These are phyloP conservation scores for Rhynchomys soricoides DNA, from an alignment of 2,113 vertebrate genomes.

Conservation along the genomic window DNA sequence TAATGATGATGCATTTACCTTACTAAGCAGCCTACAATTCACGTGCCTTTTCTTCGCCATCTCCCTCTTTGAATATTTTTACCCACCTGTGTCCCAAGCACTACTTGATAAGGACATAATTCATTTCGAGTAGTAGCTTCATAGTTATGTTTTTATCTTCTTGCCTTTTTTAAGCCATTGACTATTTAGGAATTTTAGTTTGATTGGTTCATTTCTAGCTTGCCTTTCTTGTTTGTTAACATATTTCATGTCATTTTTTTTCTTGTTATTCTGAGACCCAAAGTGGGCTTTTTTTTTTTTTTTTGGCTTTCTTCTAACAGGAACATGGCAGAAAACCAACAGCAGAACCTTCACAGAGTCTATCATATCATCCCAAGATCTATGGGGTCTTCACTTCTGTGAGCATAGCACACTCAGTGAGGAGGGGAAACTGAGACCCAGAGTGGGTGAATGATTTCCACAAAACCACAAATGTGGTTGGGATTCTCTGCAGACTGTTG, in stretches of 20 bases:
- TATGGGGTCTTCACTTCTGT: neutral
- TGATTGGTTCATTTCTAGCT: neutral
- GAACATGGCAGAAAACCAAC: neutral
- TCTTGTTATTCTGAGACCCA: neutral
- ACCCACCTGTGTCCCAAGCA: neutral
- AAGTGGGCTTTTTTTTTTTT: too few relatives aligned
- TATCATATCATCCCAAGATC: neutral
- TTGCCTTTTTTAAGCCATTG: neutral
- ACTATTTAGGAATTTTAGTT: neutral
- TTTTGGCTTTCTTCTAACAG: neutral
- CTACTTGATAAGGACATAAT: neutral
- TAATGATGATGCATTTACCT: neutral
- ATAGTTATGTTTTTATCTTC: neutral
- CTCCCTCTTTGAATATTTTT: neutral
- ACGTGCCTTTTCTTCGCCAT: slow-evolving; percentile 25
- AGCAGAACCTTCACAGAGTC: neutral
- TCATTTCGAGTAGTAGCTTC: slow-evolving; percentile 3
- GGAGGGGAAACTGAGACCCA: neutral
- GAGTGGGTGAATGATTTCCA: neutral
- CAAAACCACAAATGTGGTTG: neutral
- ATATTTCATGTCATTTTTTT: neutral
- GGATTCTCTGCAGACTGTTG: neutral
- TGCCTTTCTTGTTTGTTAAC: neutral
- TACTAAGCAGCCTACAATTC: neutral
- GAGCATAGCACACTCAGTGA: neutral